Evolutionary conservation across 2,888 invertebrate species (phyloP), one percentile per base, ranked within the genome.

Genomic region (Macropis europaea): DNA sequence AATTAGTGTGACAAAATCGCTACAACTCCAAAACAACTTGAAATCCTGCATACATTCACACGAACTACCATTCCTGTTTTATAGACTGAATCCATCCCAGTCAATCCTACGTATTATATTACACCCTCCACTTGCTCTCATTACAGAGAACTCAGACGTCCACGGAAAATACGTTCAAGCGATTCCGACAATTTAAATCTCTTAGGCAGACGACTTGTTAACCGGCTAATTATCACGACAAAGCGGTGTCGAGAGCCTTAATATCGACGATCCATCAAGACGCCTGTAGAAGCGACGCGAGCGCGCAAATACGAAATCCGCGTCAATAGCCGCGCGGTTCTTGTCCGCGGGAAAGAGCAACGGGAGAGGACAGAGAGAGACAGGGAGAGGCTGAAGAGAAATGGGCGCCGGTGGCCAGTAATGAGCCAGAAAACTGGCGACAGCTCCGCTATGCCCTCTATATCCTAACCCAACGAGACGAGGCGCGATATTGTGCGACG

Each of bases 381-480:
- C 34, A 38, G 7, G 19, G 38, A 11, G 57, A 32, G 42, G 42
- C 22, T 26, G 5, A 76, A 85, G 85, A 86, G 86, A 82, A 86
- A 85, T 86, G 86, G 81, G 84, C 82, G 77, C 83, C 79, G 76
- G 84, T 82, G 84, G 83, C 77, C 84, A 84, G 89, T 89, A 89
- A 89, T 88, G 89, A 89, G 89, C 86, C 89, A 88, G 89, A 89
- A 89, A 89, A 89, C 88, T 88, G 89, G 85, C 87, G 89, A 89
- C 89, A 88, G 89, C 87, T 82, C 79, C 68, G 87, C 86, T 87
- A 87, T 86, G 84, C 81, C 83, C 80, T 64, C 82, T 82, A 81
- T 75, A 82, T 79, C 52, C 77, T 79, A 81, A 79, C 61, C 73
- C 78, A 81, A 81, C 77, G 83, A 83, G 82, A 83, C 74, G 78